Evolutionary conservation across 2,797 vertebrate genomes (phyloP).

Genomic region (Pristis pectinata): DNA sequence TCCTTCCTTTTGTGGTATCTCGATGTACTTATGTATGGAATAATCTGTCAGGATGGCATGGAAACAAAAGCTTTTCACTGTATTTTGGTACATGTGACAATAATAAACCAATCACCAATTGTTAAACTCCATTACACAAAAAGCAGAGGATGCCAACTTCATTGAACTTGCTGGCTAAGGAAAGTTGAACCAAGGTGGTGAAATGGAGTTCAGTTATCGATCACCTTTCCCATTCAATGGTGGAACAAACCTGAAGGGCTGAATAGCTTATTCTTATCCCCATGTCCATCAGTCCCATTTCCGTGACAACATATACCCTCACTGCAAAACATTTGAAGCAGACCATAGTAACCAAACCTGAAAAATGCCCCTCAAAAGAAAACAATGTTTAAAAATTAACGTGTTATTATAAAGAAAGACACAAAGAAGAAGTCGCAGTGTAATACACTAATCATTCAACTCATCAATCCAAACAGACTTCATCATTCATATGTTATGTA

Average conservation of each 20-base stretch:
- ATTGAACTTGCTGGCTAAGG: background rate
- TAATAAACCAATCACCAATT: no score
- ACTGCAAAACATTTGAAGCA: background rate
- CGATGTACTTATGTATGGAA: no score
- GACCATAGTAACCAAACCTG: background rate
- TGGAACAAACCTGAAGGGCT: background rate
- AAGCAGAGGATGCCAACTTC: background rate
- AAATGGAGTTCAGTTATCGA: background rate
- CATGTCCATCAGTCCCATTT: background rate
- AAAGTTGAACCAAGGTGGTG: background rate
- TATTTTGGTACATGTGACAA: no score
- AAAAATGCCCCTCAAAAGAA: background rate
- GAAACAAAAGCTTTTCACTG: no score
- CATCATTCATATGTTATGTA: background rate
- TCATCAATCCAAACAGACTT: background rate
- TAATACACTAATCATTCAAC: background rate
- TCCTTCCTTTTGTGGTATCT: no score
- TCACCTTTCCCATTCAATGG: background rate
- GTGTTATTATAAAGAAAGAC: background rate
- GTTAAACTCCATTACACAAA: background rate
- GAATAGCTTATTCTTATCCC: background rate
- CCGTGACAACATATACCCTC: no score
- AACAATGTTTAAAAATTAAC: background rate
- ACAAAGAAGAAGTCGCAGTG: background rate
- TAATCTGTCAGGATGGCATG: no score